Percentiles rank a stretch among this genome's conserved stretches.
Conservation (phyloP, 2,888 invertebrate species). For the Omphaloscelis lunosa region DNA sequence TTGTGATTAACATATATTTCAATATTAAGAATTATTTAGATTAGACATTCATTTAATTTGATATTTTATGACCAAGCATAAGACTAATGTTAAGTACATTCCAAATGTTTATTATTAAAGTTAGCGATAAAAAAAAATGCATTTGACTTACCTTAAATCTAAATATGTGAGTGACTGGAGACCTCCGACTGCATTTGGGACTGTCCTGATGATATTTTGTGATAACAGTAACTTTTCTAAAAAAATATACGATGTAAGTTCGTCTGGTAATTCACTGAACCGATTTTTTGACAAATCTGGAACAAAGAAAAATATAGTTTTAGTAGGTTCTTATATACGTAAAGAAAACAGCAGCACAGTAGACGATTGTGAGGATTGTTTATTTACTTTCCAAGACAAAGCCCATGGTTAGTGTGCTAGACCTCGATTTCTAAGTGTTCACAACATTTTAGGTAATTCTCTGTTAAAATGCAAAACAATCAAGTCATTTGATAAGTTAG, state of each 20-base stretch:
- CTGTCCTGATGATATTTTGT: slow-evolving; percentile 96
- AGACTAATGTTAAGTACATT: slow-evolving; percentile 59
- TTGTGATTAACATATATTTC: slow-evolving; percentile 11
- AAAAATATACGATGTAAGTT: slow-evolving; percentile 96
- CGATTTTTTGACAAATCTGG: slow-evolving; percentile 91
- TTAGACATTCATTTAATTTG: slow-evolving; percentile 7
- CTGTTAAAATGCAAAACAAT: background rate
- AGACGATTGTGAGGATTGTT: background rate
- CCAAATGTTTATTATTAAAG: slow-evolving; percentile 58
- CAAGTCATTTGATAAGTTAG: background rate
- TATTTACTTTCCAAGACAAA: slow-evolving; percentile 10
- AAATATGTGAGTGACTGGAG: slow-evolving; percentile 97
- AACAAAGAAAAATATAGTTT: slow-evolving; percentile 74
- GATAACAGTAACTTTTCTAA: slow-evolving; percentile 97
- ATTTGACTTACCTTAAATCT: slow-evolving; percentile 94
- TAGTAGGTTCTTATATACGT: background rate
- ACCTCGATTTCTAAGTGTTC: background rate
- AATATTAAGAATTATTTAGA: slow-evolving; percentile 7
- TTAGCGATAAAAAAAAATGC: background rate
- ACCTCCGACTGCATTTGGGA: slow-evolving; percentile 95
- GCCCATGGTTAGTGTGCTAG: too few species aligned
- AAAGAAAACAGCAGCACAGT: background rate
- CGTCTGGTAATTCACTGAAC: slow-evolving; percentile 97
- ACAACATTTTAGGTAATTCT: background rate
- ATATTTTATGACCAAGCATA: slow-evolving; percentile 44